A percentile compares a stretch with the other conserved stretches of the same genome.
phyloP scores from a whole-genome alignment of 2,113 vertebrate species.

The Caretta caretta region DNA sequence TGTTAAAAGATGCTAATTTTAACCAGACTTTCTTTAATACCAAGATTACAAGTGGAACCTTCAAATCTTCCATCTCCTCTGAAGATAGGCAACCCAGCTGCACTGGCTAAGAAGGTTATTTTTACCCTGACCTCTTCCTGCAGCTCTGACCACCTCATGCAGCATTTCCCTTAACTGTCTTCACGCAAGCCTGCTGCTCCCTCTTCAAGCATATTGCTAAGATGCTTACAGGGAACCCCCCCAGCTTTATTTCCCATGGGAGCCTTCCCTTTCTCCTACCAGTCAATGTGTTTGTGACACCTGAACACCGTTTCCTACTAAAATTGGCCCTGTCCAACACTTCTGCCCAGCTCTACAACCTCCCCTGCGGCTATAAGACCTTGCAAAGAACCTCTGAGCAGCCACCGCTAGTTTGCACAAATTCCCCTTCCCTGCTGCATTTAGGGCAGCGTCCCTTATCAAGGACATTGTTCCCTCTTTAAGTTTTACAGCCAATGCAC shows the following conservation, averaged over 20 bases:
- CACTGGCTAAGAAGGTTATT: background rate
- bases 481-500: accelerated
- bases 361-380: background rate
- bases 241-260: background rate
- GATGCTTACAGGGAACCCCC: background rate
- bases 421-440: background rate
- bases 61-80: background rate
- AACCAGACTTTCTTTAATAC: background rate
- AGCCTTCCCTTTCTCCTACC: background rate
- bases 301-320: background rate
- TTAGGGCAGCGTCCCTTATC: background rate
- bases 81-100: background rate
- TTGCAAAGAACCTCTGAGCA: background rate
- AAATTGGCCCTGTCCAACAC: background rate
- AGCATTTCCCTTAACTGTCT: background rate
- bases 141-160: background rate
- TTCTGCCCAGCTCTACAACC: background rate
- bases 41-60: background rate
- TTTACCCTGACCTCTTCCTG: background rate
- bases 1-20: background rate
- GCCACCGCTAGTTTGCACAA: background rate
- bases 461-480: background rate
- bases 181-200: background rate
- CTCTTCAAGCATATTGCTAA: background rate
- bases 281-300: background rate